Evolutionary conservation across 2,797 vertebrate genomes (phyloP), one percentile per base, ranked within the genome.

Genomic region (Oreortyx pictus): DNA sequence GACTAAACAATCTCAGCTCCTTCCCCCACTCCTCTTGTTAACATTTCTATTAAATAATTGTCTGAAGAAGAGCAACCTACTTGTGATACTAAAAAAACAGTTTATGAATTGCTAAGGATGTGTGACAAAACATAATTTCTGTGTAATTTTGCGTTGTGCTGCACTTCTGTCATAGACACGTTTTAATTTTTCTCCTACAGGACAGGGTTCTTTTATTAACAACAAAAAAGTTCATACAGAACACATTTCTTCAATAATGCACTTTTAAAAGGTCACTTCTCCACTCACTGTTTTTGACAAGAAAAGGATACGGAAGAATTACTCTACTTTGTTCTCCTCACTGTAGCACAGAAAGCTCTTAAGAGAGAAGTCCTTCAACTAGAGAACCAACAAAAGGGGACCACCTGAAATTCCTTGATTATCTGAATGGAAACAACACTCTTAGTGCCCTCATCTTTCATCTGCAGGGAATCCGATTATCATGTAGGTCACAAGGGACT

Each of bases 371-470:
- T 37, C 23, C 25, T 50, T 76, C 35, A 90, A 62, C 77, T 75
- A 75, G 2, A 64, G 90, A 87, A 89, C 73, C 13, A 62, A 72
- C 29, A 85, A 56, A 90, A 91, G 79, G 18, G 46, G 31, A 29
- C 33, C 47, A 39, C 27, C 62, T 11, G 14, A 81, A 86, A 88
- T 74, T 78, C 29, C 44, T 37, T 62, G 64, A 78, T 89, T 87
- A 64, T 72, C 12, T 75, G 84, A 89, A 62, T 66, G 6, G n/a
- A 93, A 80, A 87, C 68, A 57, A 87, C 79, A 73, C 60, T 57
- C 33, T 52, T 61, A 81, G 31, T 49, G 70, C 39, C 46, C 73
- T 92, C 84, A 89, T 87, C 86, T 90, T 92, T 82, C 56, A 61
- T 24, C 52, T 68, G 12, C 47, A 78, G 79, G 65, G 66, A 94